Conservation (phyloP, 1,140 invertebrate species). For the Brachionus sp. region DNA sequence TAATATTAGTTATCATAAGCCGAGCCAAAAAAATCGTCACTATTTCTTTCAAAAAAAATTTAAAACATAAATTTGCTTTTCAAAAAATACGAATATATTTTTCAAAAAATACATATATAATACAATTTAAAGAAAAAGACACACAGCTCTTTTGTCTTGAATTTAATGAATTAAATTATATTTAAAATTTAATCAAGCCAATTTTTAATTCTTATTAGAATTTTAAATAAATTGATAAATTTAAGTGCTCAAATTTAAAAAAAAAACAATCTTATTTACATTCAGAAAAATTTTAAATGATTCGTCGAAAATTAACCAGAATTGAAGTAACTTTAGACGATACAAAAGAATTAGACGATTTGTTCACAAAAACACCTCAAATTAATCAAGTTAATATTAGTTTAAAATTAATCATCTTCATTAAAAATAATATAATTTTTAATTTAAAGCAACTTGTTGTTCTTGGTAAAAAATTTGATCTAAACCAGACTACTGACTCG, state of each 20-base stretch:
- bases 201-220: no score
- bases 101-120: no score
- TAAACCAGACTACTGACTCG: background rate
- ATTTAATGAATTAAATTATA: no score
- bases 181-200: no score
- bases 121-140: no score
- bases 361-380: slow-evolving; percentile 30
- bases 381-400: background rate
- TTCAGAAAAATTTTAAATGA: slow-evolving; percentile 22
- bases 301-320: slow-evolving; percentile 36
- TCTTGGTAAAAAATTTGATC: slow-evolving; percentile 4
- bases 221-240: slow-evolving; percentile 14
- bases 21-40: no score
- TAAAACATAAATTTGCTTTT: no score
- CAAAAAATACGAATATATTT: no score
- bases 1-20: no score
- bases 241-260: background rate
- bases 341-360: slow-evolving; percentile 45
- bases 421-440: background rate
- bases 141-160: no score
- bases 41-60: no score
- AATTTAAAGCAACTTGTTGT: background rate
- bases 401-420: background rate
- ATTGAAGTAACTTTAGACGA: slow-evolving; percentile 43
- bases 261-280: background rate